phyloP scores from a whole-genome alignment of 2,888 invertebrate species.

The Pseudococcus longispinus region DNA sequence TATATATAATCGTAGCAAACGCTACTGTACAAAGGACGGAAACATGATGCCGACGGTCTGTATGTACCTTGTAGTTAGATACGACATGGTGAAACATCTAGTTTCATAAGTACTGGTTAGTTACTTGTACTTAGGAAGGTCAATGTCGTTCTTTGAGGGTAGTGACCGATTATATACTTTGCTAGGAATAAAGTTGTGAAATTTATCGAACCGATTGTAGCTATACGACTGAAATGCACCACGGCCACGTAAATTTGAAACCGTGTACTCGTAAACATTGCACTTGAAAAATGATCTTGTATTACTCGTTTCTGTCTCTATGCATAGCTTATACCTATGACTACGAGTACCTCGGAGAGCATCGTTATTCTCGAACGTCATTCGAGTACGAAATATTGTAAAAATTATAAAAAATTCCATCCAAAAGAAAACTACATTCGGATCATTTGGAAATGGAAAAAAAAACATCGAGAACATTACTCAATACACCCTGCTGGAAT shows the following conservation, averaged over 20 bases:
- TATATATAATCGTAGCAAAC: not conserved
- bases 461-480: not conserved
- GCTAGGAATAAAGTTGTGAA: slow-evolving; percentile 36
- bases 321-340: too few species aligned
- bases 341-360: not conserved
- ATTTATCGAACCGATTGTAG: slow-evolving; percentile 9
- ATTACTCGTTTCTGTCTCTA: not conserved
- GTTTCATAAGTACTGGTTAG: slow-evolving; percentile 35
- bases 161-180: slow-evolving; percentile 30
- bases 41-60: not conserved
- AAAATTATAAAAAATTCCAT: not conserved
- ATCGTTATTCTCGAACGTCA: not conserved
- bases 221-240: not conserved
- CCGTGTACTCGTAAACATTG: not conserved
- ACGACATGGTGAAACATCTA: slow-evolving; percentile 14
- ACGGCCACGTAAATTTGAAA: not conserved
- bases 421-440: not conserved
- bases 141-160: slow-evolving; percentile 30
- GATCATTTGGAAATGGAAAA: not conserved
- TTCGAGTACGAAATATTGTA: not conserved
- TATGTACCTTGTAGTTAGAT: slow-evolving; percentile 29
- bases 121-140: slow-evolving; percentile 7
- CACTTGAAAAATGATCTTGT: not conserved
- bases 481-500: not conserved
- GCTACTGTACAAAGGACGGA: not conserved